Percentiles rank a stretch among this genome's conserved stretches.
Conservation (phyloP, 2,113 vertebrate genomes). For the Cyanistes caeruleus region DNA sequence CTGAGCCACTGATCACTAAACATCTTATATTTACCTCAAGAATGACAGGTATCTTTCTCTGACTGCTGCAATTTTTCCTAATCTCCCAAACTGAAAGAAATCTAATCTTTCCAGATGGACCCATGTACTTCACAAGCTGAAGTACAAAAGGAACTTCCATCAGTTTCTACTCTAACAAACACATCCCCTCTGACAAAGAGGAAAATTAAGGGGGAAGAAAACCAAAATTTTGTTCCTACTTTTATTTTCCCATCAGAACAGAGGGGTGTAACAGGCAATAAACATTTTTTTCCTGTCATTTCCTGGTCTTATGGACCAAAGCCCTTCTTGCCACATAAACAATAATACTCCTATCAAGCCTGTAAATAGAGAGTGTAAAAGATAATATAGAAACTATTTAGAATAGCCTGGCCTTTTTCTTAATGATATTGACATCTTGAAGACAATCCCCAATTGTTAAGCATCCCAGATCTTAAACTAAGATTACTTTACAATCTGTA, state of each 20-base stretch:
- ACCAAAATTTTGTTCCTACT: background rate
- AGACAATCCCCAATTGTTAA: background rate
- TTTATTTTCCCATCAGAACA: constrained; percentile 30
- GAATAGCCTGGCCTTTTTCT: background rate
- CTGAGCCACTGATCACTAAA: background rate
- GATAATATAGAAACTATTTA: background rate
- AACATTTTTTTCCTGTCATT: background rate
- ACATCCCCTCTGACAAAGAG: background rate
- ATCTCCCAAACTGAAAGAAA: background rate
- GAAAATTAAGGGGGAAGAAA: background rate
- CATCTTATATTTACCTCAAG: background rate
- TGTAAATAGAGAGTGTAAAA: constrained; percentile 17
- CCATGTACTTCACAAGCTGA: background rate
- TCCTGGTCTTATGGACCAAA: constrained; percentile 28
- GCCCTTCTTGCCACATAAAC: background rate
- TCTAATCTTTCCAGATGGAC: background rate
- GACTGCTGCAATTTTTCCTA: background rate
- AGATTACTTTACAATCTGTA: background rate
- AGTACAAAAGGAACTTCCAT: background rate
- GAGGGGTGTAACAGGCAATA: background rate
- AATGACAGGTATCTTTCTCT: background rate
- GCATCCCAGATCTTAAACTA: background rate
- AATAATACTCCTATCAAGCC: background rate
- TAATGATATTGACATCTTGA: background rate
- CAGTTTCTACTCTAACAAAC: background rate